Percentiles rank a stretch among this genome's conserved stretches.
Conservation (phyloP, 2,888 invertebrate genomes). For the Tachystola acroxantha region DNA sequence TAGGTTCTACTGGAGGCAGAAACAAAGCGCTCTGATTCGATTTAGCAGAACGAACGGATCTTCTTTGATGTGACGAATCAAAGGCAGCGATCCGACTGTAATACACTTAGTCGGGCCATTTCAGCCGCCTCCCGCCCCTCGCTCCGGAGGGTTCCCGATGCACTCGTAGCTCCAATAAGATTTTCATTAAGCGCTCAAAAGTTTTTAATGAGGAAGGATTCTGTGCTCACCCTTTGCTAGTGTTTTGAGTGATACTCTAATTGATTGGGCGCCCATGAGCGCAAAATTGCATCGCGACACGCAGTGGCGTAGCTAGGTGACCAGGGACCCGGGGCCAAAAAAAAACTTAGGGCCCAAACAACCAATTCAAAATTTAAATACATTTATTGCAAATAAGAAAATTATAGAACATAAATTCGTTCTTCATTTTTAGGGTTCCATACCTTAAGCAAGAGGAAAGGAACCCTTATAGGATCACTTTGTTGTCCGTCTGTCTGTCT, state of each 20-base stretch:
- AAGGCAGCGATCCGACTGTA: constrained; percentile 75
- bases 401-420: no score
- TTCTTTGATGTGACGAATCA: constrained; percentile 78
- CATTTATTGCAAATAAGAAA: no score
- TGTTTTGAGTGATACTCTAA: constrained; percentile 18
- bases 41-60: constrained; percentile 68
- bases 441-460: no score
- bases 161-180: constrained; percentile 70
- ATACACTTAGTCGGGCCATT: constrained; percentile 75
- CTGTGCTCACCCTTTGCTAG: constrained; percentile 43
- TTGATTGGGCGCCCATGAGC: background rate
- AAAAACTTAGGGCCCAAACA: no score
- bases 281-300: no score
- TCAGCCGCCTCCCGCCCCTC: constrained; percentile 55
- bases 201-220: constrained; percentile 70
- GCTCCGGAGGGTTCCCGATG: constrained; percentile 26
- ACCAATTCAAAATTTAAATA: no score
- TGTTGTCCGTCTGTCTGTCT: no score
- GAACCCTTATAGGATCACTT: no score
- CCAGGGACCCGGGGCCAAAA: no score
- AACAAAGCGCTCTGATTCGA: constrained; percentile 68
- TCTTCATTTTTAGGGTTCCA: no score
- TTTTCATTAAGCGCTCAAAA: constrained; percentile 75
- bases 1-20: constrained; percentile 42
- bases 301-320: no score